These are phyloP conservation scores for Dolomedes plantarius DNA, from an alignment of 2,888 invertebrate species.

Conservation along the genomic window DNA sequence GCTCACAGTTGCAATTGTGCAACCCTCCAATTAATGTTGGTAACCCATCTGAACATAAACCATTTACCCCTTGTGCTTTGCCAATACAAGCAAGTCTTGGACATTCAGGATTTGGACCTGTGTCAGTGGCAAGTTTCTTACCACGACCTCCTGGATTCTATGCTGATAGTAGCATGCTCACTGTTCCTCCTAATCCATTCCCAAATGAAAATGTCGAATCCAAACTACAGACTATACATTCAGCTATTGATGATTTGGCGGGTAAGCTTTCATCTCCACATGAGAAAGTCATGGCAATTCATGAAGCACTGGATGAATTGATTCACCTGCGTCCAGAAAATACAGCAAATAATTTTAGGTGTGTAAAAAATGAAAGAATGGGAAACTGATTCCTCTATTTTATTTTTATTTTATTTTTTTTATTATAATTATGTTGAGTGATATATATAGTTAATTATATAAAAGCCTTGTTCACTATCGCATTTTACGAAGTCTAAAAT, in stretches of 20 bases:
- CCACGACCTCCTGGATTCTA: conserved; percentile 65
- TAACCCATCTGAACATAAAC: conserved; percentile 69
- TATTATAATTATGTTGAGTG: neutral
- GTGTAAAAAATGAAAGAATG: conserved; percentile 66
- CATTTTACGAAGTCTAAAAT: neutral
- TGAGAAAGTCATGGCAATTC: conserved; percentile 69
- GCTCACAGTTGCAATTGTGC: conserved; percentile 46
- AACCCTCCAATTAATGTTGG: conserved; percentile 64
- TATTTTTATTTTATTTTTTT: neutral
- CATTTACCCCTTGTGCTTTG: conserved; percentile 62
- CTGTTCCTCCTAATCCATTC: conserved; percentile 66
- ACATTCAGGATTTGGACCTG: conserved; percentile 64
- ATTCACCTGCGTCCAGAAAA: conserved; percentile 65
- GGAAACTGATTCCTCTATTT: conserved; percentile 31
- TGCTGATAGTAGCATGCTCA: conserved; percentile 64
- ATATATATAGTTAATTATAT: neutral
- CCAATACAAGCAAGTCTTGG: conserved; percentile 60
- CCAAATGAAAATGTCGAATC: conserved; percentile 64
- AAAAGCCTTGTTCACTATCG: neutral
- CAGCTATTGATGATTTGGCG: conserved; percentile 73
- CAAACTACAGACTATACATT: conserved; percentile 73
- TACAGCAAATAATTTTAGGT: conserved; percentile 62
- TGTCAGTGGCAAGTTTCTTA: conserved; percentile 60
- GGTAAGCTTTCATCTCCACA: conserved; percentile 69
- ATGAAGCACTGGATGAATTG: conserved; percentile 65